A percentile compares a stretch with the other conserved stretches of the same genome.
phyloP scores from a whole-genome alignment of 2,888 invertebrate species.

The Drosophila ustulata region DNA sequence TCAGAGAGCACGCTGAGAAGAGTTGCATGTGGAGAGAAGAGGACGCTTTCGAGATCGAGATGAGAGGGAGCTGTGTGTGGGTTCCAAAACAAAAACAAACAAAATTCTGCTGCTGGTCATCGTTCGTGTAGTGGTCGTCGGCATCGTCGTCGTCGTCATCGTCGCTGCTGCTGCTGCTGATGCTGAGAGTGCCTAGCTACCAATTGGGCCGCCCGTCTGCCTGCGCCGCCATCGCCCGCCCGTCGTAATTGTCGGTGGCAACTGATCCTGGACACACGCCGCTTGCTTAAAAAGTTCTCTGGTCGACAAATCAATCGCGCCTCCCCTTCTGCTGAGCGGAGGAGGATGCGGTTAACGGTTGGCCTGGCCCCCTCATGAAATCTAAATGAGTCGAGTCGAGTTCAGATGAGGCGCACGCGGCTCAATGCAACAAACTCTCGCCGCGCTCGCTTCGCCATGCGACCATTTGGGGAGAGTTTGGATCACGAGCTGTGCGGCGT shows the following conservation, averaged over 20 bases:
- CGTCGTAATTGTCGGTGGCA: slow-evolving; percentile 63
- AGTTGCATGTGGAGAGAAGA: slow-evolving; percentile 33
- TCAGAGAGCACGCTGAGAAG: slow-evolving; percentile 37
- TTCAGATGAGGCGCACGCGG: slow-evolving; percentile 76
- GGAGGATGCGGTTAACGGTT: slow-evolving; percentile 59
- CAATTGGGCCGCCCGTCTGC: slow-evolving; percentile 50
- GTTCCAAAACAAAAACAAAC: not conserved
- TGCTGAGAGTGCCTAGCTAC: slow-evolving; percentile 77
- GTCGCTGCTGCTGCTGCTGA: slow-evolving; percentile 61
- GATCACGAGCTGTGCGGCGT: slow-evolving; percentile 75
- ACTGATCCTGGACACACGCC: slow-evolving; percentile 74
- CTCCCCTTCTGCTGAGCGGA: slow-evolving; percentile 34
- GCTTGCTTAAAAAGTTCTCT: slow-evolving; percentile 64
- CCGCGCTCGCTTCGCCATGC: slow-evolving; percentile 75
- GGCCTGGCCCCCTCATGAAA: slow-evolving; percentile 43
- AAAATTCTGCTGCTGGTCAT: slow-evolving; percentile 12
- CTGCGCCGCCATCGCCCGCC: slow-evolving; percentile 70
- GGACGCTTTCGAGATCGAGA: slow-evolving; percentile 4
- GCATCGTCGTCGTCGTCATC: slow-evolving; percentile 21
- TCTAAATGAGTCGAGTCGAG: slow-evolving; percentile 47
- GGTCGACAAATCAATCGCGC: slow-evolving; percentile 52
- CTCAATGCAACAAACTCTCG: slow-evolving; percentile 77
- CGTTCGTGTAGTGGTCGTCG: slow-evolving; percentile 22
- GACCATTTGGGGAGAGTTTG: slow-evolving; percentile 76
- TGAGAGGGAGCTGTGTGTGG: slow-evolving; percentile 26